Evolutionary conservation across 2,113 vertebrate genomes (phyloP).

Genomic region (Lutjanus erythropterus): DNA sequence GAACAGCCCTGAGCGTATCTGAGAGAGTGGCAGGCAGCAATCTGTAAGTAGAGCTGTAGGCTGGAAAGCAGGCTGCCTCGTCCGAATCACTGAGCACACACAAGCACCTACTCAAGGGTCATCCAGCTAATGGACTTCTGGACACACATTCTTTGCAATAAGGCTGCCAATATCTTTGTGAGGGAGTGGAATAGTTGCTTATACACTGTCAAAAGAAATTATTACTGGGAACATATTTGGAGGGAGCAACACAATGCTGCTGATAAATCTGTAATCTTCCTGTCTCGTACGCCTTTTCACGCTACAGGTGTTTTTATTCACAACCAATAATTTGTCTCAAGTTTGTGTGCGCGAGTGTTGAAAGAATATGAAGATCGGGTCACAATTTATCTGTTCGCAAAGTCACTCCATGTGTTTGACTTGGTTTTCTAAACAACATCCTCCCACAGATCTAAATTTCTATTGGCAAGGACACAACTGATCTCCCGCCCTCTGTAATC

Average conservation of each 20-base stretch:
- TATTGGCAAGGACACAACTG: constrained; percentile 73
- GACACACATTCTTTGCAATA: constrained; percentile 48
- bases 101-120: constrained; percentile 68
- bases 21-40: constrained; percentile 77
- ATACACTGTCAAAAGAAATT: constrained; percentile 51
- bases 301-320: constrained; percentile 26
- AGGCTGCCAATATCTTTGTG: constrained; percentile 47
- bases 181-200: constrained; percentile 31
- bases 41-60: constrained; percentile 74
- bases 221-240: constrained; percentile 21
- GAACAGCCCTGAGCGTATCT: constrained; percentile 64
- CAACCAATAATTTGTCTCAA: constrained; percentile 6
- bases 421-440: constrained; percentile 43
- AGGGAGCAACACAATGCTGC: constrained; percentile 4
- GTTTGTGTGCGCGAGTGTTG: constrained; percentile 3
- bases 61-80: constrained; percentile 55
- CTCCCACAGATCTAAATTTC: constrained; percentile 60
- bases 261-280: constrained; percentile 34
- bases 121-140: constrained; percentile 75
- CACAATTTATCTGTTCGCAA: constrained; percentile 25
- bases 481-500: constrained; percentile 74
- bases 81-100: constrained; percentile 76
- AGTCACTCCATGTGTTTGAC: constrained; percentile 41
- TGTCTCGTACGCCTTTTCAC: constrained; percentile 25
- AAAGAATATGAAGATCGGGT: constrained; percentile 20